A percentile compares a stretch with the other conserved stretches of the same genome.
phyloP scores from a whole-genome alignment of 64 coral and sea anemone genomes.

The Porites lutea region DNA sequence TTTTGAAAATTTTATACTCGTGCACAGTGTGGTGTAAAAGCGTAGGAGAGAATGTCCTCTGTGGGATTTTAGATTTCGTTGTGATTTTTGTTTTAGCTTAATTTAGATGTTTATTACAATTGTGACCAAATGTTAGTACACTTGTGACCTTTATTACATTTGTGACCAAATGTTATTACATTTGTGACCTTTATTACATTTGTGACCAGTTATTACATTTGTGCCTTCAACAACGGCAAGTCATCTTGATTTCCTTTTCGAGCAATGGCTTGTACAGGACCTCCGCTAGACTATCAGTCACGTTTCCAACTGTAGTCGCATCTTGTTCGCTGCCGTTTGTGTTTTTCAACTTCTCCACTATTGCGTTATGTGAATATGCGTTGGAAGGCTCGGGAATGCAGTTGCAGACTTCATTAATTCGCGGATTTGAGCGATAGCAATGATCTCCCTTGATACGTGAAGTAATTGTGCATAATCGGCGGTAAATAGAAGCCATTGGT shows the following conservation, averaged over 20 bases:
- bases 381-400: conserved; percentile 11
- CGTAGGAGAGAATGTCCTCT: too few species aligned
- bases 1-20: too few species aligned
- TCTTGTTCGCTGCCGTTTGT: conserved; percentile 31
- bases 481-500: conserved; percentile 5
- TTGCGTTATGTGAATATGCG: conserved; percentile 2
- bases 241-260: conserved; percentile 51
- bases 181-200: too few species aligned
- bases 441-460: conserved; percentile 20
- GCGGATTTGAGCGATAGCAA: neutral
- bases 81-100: too few species aligned
- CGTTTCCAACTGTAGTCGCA: conserved; percentile 7
- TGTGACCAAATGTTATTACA: too few species aligned
- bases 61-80: too few species aligned
- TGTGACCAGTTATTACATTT: too few species aligned
- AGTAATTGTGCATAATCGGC: conserved; percentile 6
- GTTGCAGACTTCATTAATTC: too few species aligned
- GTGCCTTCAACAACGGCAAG: conserved; percentile 63
- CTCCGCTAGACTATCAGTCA: conserved; percentile 31
- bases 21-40: too few species aligned
- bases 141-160: too few species aligned
- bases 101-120: too few species aligned
- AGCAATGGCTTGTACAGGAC: conserved; percentile 25
- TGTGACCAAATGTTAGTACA: too few species aligned
- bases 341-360: conserved; percentile 10